Base-by-base conservation (phyloP, 2,888 invertebrate genomes). In the Drosophila stalkeri region DNA sequence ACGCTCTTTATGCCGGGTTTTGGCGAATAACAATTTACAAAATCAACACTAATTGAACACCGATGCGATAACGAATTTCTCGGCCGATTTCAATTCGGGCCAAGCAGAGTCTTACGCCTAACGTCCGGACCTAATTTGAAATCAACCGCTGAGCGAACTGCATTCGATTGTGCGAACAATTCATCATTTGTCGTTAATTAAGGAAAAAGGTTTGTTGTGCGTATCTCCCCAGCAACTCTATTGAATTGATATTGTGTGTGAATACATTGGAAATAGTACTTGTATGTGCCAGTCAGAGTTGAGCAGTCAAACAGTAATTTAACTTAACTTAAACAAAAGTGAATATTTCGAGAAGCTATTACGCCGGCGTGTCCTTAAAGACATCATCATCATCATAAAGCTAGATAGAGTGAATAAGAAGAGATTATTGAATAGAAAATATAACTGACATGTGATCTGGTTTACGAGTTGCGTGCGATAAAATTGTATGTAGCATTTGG, bases 1-100 rank as follows among this genome's bases (percentile, higher is more conserved):
- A 75, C 81, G 71, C 72, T 52, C 37, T 68, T 78, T 68, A 31
- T 54, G 65, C 64, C 73, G 74, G 75, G 59, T 70, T 83, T 83
- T 81, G 61, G 89, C 84, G 61, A 86, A 82, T 71, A 65, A 68
- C 72, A 75, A 77, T 49, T 86, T 89, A 86, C 77, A 86, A 89
- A 86, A 79, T 81, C 75, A 86, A 89, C 79, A 75, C 67, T 70
- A 81, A 89, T 86, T 83, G 86, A 80, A 73, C 74, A 73, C 59
- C 41, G 27, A 68, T 14, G 60, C 66, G 86, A 86, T 86, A 86
- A 86, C 79, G 56, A 62, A 51, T 77, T 75, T 71, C 70, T 76
- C 46, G 64, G 61, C 73, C 75, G 73, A 77, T 79, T 44, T 84
- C 81, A 81, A 89, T 86, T 88, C 69, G 78, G 72, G 74, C 52